These are phyloP conservation scores for Nyctibius bracteatus DNA, from an alignment of 2,113 vertebrate genomes.

Conservation along the genomic window DNA sequence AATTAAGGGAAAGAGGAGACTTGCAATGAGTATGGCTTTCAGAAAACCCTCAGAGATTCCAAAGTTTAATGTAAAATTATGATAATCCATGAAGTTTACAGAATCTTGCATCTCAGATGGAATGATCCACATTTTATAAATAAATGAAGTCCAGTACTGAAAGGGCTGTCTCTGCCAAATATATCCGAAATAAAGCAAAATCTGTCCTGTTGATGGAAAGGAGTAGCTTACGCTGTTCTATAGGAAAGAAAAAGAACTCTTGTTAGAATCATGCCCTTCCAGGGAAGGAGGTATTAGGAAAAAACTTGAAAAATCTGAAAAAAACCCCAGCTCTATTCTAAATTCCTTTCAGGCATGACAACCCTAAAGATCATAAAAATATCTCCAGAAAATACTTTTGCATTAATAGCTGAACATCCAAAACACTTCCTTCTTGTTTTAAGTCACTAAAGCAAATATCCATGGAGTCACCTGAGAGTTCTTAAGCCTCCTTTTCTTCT, in stretches of 20 bases:
- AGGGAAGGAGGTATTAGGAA: background rate
- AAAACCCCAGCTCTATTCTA: background rate
- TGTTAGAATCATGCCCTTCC: background rate
- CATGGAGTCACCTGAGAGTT: background rate
- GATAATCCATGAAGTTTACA: background rate
- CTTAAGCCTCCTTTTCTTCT: background rate
- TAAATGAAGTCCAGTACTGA: background rate
- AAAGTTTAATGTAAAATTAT: background rate
- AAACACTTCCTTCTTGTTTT: background rate
- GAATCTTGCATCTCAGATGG: background rate
- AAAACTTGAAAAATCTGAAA: background rate
- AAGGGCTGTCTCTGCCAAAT: background rate
- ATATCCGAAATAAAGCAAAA: background rate
- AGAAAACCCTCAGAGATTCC: background rate
- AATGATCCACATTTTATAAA: background rate
- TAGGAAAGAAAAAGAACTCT: background rate
- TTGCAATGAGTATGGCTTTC: background rate
- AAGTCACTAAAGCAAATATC: background rate
- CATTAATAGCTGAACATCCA: background rate
- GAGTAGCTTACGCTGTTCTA: fast-evolving
- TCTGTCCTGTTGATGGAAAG: background rate
- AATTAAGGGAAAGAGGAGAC: background rate
- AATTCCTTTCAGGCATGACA: background rate
- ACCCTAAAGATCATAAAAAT: background rate
- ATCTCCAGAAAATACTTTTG: background rate